Percentiles rank a stretch among this genome's conserved stretches.
Conservation (phyloP, 2,113 vertebrate species). For the Takifugu flavidus region DNA sequence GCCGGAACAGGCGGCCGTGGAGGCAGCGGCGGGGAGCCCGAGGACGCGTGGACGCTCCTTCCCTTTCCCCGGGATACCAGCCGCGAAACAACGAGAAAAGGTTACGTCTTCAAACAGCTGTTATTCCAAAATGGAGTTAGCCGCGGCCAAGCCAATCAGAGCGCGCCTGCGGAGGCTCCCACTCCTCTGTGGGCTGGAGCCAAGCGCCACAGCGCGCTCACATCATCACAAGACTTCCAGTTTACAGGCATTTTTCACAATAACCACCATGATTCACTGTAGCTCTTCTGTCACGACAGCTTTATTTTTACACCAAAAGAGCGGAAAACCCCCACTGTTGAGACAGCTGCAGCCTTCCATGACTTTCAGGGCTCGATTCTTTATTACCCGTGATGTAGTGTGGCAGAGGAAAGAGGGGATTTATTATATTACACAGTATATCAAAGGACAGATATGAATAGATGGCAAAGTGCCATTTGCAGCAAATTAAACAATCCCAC, state of each 20-base stretch:
- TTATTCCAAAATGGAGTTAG: conserved; percentile 81
- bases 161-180: conserved; percentile 40
- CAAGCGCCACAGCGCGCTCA: conserved; percentile 16
- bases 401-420: too few species aligned
- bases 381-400: too few species aligned
- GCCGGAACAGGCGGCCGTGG: not conserved
- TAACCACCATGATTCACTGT: conserved; percentile 1
- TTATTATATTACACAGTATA: too few species aligned
- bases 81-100: conserved; percentile 56
- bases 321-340: not conserved
- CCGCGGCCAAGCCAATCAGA: conserved; percentile 67
- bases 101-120: conserved; percentile 75
- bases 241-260: not conserved
- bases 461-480: too few species aligned
- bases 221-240: conserved; percentile 1
- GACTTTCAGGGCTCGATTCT: not conserved
- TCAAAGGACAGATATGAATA: too few species aligned
- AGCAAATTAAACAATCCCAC: too few species aligned
- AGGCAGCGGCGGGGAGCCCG: not conserved
- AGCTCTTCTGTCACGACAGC: conserved; percentile 8
- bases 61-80: conserved; percentile 37
- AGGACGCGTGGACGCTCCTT: not conserved
- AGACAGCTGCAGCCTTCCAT: conserved; percentile 1
- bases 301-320: conserved; percentile 34
- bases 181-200: conserved; percentile 53